phyloP scores from a whole-genome alignment of 2,797 vertebrate species.

The Leptatherina wallacei region DNA sequence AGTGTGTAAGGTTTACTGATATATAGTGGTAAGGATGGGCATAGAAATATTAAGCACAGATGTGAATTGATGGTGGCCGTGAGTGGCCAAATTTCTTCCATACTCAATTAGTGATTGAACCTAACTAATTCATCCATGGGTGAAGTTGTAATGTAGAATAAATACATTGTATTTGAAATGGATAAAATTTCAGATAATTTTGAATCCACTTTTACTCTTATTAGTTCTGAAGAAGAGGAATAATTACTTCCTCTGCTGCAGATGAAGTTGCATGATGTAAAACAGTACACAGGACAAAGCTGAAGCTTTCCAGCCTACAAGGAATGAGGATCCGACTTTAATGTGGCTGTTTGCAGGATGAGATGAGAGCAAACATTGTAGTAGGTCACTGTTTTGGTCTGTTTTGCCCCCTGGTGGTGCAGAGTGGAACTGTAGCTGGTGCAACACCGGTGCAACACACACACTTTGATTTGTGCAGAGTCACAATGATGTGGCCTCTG shows the following conservation, averaged over 20 bases:
- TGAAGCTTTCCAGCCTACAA: neutral
- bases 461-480: conserved; percentile 40
- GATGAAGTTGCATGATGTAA: no score
- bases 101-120: no score
- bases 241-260: no score
- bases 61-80: no score
- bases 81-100: no score
- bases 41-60: no score
- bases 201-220: no score
- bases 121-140: no score
- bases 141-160: neutral
- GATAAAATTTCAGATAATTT: neutral
- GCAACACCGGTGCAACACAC: conserved; percentile 64
- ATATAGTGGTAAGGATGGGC: no score
- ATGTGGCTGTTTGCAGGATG: neutral
- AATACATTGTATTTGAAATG: neutral
- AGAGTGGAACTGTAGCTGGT: conserved; percentile 38
- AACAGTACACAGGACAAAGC: neutral
- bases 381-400: neutral
- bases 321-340: neutral
- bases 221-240: no score
- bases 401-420: conserved; percentile 40
- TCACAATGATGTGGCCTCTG: conserved; percentile 50
- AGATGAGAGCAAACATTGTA: neutral
- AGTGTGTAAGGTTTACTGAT: no score